Conservation (phyloP, 2,797 vertebrate species). For the Stomatorhinus walkeri region DNA sequence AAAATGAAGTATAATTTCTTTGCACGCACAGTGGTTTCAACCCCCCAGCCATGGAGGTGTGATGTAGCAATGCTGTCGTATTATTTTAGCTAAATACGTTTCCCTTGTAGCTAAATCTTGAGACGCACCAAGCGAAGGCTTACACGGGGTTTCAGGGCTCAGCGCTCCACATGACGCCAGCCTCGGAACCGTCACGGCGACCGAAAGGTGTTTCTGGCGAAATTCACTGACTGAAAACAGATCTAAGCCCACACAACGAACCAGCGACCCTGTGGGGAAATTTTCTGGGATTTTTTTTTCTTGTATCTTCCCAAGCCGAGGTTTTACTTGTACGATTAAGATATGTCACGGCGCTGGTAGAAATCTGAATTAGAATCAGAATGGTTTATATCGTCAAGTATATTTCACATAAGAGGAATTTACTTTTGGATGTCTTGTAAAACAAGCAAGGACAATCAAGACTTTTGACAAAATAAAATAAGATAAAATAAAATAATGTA, state of each 20-base stretch:
- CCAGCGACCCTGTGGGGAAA: background rate
- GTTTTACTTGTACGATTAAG: background rate
- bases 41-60: background rate
- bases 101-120: background rate
- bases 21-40: background rate
- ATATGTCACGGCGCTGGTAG: background rate
- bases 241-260: background rate
- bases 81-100: background rate
- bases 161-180: background rate
- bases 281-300: slow-evolving; percentile 4
- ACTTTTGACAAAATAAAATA: background rate
- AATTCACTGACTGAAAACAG: background rate
- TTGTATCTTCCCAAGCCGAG: background rate
- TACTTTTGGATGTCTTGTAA: background rate
- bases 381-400: background rate
- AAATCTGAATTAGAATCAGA: background rate
- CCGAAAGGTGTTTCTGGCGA: background rate
- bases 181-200: background rate
- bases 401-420: background rate
- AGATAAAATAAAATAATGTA: background rate
- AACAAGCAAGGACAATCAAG: background rate
- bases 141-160: background rate
- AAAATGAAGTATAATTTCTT: background rate
- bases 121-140: background rate
- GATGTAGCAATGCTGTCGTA: background rate